Evolutionary conservation across 1,140 invertebrate genomes (phyloP).

Genomic region (Brachionus paranguensis): DNA sequence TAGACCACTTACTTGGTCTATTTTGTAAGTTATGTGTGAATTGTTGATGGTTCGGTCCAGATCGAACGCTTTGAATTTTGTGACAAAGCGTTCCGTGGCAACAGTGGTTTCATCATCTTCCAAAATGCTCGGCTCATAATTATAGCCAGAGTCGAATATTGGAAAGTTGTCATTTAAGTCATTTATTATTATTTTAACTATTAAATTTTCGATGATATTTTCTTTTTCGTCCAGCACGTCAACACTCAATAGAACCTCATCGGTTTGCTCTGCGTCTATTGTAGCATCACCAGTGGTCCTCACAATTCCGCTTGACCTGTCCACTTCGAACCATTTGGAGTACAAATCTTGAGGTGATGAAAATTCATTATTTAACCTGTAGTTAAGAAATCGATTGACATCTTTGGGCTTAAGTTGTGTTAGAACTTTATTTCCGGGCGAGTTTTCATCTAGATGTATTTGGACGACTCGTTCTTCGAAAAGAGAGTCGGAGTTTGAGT

Average conservation of each 20-base stretch:
- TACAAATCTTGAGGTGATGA: not conserved
- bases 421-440: not conserved
- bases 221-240: slow-evolving; percentile 5
- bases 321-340: slow-evolving; percentile 2
- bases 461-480: not conserved
- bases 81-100: not conserved
- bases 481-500: not conserved
- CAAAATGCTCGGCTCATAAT: slow-evolving; percentile 24
- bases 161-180: slow-evolving; percentile 34
- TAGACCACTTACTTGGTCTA: not conserved
- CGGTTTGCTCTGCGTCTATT: slow-evolving; percentile 15
- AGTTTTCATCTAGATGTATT: not conserved
- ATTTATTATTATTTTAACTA: slow-evolving; percentile 23
- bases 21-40: not conserved
- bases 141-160: slow-evolving; percentile 3
- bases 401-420: not conserved
- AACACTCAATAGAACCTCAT: slow-evolving; percentile 20
- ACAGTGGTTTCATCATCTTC: slow-evolving; percentile 23
- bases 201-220: not conserved
- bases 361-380: not conserved
- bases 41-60: not conserved
- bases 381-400: not conserved
- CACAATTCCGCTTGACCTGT: not conserved
- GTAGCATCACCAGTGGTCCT: not conserved
- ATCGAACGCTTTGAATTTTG: slow-evolving; percentile 37